A percentile compares a stretch with the other conserved stretches of the same genome.
Evolutionary conservation across 2,797 vertebrate genomes (phyloP).

Genomic region (Melanogrammus aeglefinus): DNA sequence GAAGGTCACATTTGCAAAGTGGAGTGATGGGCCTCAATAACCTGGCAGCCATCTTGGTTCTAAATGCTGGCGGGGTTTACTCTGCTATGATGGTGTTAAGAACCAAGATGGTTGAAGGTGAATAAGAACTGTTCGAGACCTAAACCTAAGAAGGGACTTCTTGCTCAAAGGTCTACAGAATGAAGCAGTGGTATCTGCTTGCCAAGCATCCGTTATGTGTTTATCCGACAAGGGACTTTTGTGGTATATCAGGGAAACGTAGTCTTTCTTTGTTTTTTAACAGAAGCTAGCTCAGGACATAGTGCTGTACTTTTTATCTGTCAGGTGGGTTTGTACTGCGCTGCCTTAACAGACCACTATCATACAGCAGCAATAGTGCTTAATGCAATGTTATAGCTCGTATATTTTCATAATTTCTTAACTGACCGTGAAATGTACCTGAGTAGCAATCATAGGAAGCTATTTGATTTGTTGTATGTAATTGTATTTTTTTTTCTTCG

Average conservation of each 20-base stretch:
- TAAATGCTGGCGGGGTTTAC: neutral
- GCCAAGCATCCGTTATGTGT: conserved; percentile 51
- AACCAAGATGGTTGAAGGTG: neutral
- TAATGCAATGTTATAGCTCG: conserved; percentile 15
- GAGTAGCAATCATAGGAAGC: conserved; percentile 52
- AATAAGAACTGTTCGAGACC: neutral
- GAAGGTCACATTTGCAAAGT: neutral
- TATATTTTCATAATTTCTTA: conserved; percentile 33
- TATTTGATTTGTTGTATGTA: conserved; percentile 33
- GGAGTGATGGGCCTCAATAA: neutral
- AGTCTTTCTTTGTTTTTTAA: conserved; percentile 69
- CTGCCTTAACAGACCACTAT: conserved; percentile 52
- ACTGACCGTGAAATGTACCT: conserved; percentile 28
- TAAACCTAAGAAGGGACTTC: neutral
- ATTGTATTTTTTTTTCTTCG: conserved; percentile 24
- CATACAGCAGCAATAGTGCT: conserved; percentile 37
- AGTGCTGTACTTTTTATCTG: conserved; percentile 54
- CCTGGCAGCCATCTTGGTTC: neutral
- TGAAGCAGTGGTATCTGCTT: conserved; percentile 38
- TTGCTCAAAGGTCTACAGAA: conserved; percentile 17
- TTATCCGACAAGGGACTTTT: conserved; percentile 68
- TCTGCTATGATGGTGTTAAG: neutral
- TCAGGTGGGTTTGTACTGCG: conserved; percentile 26
- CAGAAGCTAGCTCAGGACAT: conserved; percentile 71
- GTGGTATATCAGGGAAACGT: conserved; percentile 72